Evolutionary conservation across 1,140 invertebrate species (phyloP), one percentile per base, ranked within the genome.

Genomic region (Pectinophora gossypiella): DNA sequence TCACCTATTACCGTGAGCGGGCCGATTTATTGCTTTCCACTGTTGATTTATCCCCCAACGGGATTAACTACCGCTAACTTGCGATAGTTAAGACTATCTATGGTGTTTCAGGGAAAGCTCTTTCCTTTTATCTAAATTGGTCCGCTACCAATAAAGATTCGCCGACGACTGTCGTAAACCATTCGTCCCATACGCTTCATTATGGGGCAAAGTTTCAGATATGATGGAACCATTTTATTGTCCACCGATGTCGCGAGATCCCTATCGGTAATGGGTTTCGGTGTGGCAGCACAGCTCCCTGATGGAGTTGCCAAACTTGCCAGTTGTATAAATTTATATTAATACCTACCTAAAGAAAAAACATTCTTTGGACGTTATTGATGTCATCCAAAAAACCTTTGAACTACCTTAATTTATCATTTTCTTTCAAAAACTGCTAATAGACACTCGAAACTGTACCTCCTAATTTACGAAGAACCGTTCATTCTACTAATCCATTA

Each of bases 121-220:
- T 85, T 82, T 84, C 80, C 84, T 87, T 87, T 87, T 87, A 87
- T 87, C 84, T 87, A 87, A 87, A 87, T 87, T 87, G 84, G 84
- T 87, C 70, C 73, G 72, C 71, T 76, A 82, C 81, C 81, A 87
- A 87, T 87, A 87, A 87, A 87, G 81, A 87, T 87, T 70, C 77
- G 72, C 67, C 76, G 77, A 73, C 77, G 74, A 72, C 73, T 79
- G 75, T 87, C 84, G 84, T 87, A 87, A 87, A 87, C 68, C 81
- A 81, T 80, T 77, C 79, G 70, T 75, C 79, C 84, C 81, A 87
- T 87, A 87, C 84, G 84, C 76, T 87, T 85, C 84, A 87, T 87
- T 87, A 87, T 87, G 84, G 81, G 72, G 68, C 79, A 83, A 87
- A 86, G 65, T 85, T 87, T 87, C 79, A 81, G 84, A 87, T 87